Base-by-base conservation (phyloP, 2,888 invertebrate genomes). In the Digitonthophagus gazella region DNA sequence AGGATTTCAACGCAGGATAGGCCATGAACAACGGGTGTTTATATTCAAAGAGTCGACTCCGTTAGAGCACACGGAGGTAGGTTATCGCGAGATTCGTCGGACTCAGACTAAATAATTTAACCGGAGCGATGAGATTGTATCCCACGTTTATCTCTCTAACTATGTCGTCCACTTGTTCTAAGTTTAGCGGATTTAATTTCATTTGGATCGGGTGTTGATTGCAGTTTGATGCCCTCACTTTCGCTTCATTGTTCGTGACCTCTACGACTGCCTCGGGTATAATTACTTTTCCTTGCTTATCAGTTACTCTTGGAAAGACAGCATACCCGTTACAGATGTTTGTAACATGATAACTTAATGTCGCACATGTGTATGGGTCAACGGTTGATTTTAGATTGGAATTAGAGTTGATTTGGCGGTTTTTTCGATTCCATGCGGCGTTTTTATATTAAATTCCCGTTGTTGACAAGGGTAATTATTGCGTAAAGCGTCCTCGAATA, bases 401-500 rank as follows among this genome's bases (percentile, higher is more conserved):
- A 66, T 56, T 11, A 56, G 8, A 2, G 18, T 20, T 8, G 66
- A 19, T 58, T 56, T 56, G 3, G 19, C n/a, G 2, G 18, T 20
- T 66, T 66, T 4, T 16, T 66, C 58, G 6, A 58, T 1, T n/a
- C 58, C 18, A 15, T 58, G 58, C 19, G 56, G 57, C 15, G 28
- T 58, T 20, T 66, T 58, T n/a, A 58, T 66, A 15, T 66, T 58
- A n/a, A 58, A 66, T 19, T 16, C n/a, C 2, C n/a, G 14, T 44
- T 65, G 3, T 54, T 65, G 65, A 65, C 65, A 65, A n/a, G 65
- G 44, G 15, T 65, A 65, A 20, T 65, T 65, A 54, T 65, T 8
- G 8, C 44, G 28, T 44, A 14, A 15, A 15, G 65, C 65, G 2
- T 65, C 65, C 6, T 28, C 16, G 28, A 44, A 65, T 11, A 65